phyloP scores from a whole-genome alignment of 2,888 invertebrate species.

The Xestia sexstrigata region DNA sequence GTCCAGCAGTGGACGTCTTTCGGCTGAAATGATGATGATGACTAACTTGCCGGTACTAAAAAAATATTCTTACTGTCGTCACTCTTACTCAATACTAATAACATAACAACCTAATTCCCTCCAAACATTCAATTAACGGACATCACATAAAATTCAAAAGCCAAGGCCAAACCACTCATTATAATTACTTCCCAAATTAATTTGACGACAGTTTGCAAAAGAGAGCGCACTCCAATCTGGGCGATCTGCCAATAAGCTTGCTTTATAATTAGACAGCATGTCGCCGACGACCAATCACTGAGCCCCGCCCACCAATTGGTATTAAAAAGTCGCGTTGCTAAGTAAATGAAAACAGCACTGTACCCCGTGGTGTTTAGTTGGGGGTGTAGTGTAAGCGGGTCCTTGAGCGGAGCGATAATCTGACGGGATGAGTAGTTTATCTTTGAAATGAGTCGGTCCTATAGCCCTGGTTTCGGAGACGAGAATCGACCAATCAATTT shows the following conservation, averaged over 20 bases:
- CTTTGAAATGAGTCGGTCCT: background rate
- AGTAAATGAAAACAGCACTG: constrained; percentile 87
- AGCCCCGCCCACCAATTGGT: constrained; percentile 83
- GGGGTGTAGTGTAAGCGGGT: constrained; percentile 56
- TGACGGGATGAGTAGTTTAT: background rate
- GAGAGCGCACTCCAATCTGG: constrained; percentile 61
- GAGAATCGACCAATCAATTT: background rate
- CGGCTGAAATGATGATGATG: too few relatives aligned
- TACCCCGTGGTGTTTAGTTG: constrained; percentile 66
- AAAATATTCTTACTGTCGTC: background rate
- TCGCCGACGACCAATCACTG: constrained; percentile 71
- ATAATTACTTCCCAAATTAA: constrained; percentile 60
- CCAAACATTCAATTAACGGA: constrained; percentile 22
- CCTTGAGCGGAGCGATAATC: constrained; percentile 43
- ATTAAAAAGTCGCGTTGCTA: constrained; percentile 82
- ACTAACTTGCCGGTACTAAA: too few relatives aligned
- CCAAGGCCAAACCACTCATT: constrained; percentile 45
- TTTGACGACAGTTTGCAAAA: constrained; percentile 58
- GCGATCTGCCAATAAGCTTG: constrained; percentile 68
- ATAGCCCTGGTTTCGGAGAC: background rate
- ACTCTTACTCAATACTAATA: constrained; percentile 1
- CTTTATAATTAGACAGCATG: constrained; percentile 84
- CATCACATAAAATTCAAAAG: constrained; percentile 31
- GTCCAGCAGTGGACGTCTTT: too few relatives aligned
- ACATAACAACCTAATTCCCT: background rate